Base-by-base conservation (phyloP, 1,140 invertebrate genomes). In the Anagrus nilaparvatae region DNA sequence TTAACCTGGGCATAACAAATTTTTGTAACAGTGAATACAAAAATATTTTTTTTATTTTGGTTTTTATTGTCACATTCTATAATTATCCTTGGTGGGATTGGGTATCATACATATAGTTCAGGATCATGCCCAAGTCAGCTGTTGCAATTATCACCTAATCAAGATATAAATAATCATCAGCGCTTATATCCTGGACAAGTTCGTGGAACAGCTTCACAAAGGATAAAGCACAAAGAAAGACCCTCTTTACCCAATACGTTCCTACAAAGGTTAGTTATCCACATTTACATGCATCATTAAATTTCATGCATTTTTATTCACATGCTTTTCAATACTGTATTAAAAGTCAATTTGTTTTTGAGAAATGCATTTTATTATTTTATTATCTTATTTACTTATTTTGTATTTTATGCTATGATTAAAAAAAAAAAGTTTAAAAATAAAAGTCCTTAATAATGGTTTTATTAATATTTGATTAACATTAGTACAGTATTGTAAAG, bases 81-180 rank as follows among this genome's bases (percentile, higher is more conserved):
- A n/a, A n/a, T n/a, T n/a, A n/a, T n/a, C n/a, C n/a, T n/a, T 54
- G 45, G 33, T 51, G 52, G 48, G 41, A 27, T 42, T 40, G 50
- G 48, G 24, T 55, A 58, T 56, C 62, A 54, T n/a, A n/a, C n/a
- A n/a, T n/a, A n/a, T 69, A 88, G 89, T 73, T 92, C 87, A 51
- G 88, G 87, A 24, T 92, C 88, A 48, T 92, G 85, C 62, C 89
- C 87, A 44, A 87, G 84, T 70, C 85, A 90, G 60, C 75, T 87
- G 61, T 75, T 85, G 55, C 80, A 84, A 49, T 52, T 65, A 46
- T 56, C 55, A 52, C 56, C 60, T 19, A 54, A 57, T 25, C 65
- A 67, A 51, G 63, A 66, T 49, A 43, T 58, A 53, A 65, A 56
- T 56, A 54, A 55, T 44, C 63, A 63, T 38, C 63, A 63, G 32